Evolutionary conservation across 2,797 vertebrate species (phyloP), one percentile per base, ranked within the genome.

Genomic region (Phylloscopus collybita): DNA sequence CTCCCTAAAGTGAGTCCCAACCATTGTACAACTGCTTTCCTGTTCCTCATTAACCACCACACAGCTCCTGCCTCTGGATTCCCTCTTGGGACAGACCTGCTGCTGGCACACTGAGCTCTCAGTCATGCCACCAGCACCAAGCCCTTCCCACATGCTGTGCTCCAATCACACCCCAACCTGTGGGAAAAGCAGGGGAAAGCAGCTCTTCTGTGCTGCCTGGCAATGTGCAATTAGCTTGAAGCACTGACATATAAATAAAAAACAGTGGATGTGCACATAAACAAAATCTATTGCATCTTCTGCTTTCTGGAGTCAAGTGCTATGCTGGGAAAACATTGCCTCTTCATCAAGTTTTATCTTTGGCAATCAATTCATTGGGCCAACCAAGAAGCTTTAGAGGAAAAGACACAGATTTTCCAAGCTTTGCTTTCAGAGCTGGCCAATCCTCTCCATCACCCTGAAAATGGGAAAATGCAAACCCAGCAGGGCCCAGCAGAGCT

Each of bases 261-360:
- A 72, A 32, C 86, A 64, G 57, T 5, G 80, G 83, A 65, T 18
- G 3, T 11, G 66, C 73, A 86, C 91, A 94, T 94, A 93, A 96
- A 95, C 92, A 94, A 93, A 95, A 96, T 93, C 80, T 93, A 96
- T 32, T 81, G 91, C 42, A 4, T 54, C 88, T 88, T 71, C 92
- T 90, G 88, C 90, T 79, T 82, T 81, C 69, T 44, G 67, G 78
- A 97, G 78, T 82, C 80, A 60, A 82, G 86, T 32, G 8, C 44
- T 86, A 18, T 51, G 80, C 78, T 85, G 89, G 84, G 86, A 93
- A 95, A 93, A 56, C 88, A 62, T 50, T 87, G 83, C 86, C 92
- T 92, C 92, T 96, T 92, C 88, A 80, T 93, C 73, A 84, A 56
- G 40, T 87, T 94, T 93, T 96, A 84, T 94, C 90, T 84, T 71